Evolutionary conservation across 2,797 vertebrate species (phyloP).

Genomic region (Dipus sagitta): DNA sequence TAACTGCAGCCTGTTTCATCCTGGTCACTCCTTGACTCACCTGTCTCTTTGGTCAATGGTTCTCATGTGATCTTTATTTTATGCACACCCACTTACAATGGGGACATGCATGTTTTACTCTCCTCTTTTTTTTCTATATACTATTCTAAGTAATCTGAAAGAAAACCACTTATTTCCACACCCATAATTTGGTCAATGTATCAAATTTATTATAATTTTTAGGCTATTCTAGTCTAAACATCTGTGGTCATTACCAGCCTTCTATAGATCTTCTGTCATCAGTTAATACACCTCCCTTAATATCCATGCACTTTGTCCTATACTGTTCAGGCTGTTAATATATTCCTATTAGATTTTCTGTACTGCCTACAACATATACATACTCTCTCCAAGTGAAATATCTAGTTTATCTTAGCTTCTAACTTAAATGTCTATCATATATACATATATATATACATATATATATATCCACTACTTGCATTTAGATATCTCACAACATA

Average conservation of each 20-base stretch:
- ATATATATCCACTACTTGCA: too few relatives aligned
- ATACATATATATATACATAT: too few relatives aligned
- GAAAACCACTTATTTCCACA: neutral
- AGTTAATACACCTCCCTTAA: conserved; percentile 43
- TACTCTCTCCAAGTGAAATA: neutral
- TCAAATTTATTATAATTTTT: conserved; percentile 44
- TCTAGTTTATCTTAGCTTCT: conserved; percentile 42
- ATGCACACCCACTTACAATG: conserved; percentile 38
- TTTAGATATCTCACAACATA: too few relatives aligned
- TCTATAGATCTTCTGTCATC: conserved; percentile 58
- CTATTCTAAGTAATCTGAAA: conserved; percentile 50
- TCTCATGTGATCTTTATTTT: conserved; percentile 69
- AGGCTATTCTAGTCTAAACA: conserved; percentile 54
- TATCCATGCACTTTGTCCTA: conserved; percentile 14
- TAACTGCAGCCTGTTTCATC: accelerated
- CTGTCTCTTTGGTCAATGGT: neutral
- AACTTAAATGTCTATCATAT: neutral
- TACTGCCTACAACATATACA: neutral
- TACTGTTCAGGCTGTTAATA: neutral
- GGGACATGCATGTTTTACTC: conserved; percentile 59
- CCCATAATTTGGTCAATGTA: conserved; percentile 62
- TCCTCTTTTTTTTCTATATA: conserved; percentile 50
- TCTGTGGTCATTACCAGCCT: conserved; percentile 54
- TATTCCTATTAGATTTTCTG: neutral
- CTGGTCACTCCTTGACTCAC: neutral